These are phyloP conservation scores for Neotoxoptera formosana DNA, from an alignment of 1,140 invertebrate species.

Conservation along the genomic window DNA sequence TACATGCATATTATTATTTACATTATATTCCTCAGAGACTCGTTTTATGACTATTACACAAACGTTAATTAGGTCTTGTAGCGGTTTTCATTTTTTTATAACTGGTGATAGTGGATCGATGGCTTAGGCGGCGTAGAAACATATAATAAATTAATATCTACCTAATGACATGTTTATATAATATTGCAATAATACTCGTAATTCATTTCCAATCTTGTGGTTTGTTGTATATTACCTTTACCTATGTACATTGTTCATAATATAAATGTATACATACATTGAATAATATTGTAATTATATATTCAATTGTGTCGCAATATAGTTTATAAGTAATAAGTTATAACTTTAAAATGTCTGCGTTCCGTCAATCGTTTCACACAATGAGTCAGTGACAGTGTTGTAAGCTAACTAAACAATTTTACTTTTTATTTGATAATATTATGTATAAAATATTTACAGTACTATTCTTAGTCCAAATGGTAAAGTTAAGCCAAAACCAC, in stretches of 20 bases:
- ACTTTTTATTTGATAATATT: no score
- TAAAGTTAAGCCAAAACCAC: not conserved
- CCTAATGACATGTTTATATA: not conserved
- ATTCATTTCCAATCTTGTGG: conserved; percentile 17
- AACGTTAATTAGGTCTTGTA: conserved; percentile 6
- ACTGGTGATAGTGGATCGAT: not conserved
- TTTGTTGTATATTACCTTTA: not conserved
- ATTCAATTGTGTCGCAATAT: not conserved
- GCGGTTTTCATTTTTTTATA: not conserved
- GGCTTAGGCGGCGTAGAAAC: not conserved
- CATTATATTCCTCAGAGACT: not conserved
- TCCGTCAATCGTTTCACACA: not conserved
- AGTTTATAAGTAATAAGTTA: not conserved
- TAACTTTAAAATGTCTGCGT: not conserved
- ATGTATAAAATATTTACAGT: not conserved
- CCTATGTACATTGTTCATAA: not conserved
- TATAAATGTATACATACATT: not conserved
- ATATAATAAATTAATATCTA: not conserved
- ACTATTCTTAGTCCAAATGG: not conserved
- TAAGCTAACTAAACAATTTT: not conserved
- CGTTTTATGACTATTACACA: conserved; percentile 21
- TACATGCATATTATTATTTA: not conserved
- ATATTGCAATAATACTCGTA: not conserved
- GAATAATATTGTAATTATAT: not conserved
- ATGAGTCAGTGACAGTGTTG: not conserved